Evolutionary conservation across 2,888 invertebrate genomes (phyloP), one percentile per base, ranked within the genome.

Genomic region (Netelia melanura): DNA sequence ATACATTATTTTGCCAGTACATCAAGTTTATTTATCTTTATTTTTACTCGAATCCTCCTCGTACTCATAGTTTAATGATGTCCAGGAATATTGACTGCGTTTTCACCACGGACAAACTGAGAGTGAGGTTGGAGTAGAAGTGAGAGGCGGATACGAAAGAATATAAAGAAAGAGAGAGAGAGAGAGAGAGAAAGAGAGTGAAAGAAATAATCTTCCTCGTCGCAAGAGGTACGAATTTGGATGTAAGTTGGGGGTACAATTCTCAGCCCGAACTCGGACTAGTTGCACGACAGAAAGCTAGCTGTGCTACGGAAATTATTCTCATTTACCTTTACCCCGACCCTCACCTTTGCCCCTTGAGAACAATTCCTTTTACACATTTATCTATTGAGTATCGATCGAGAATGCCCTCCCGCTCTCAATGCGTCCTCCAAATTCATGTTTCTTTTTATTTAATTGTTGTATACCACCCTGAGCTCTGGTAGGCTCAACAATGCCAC

Each of bases 41-140:
- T 81, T 84, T 86, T 83, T 62, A 83, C 71, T 87, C 81, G 86
- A 87, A 87, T 86, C 79, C 81, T 84, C 80, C 83, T 88, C 81
- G 86, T 89, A 88, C 86, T 90, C 84, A 87, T 90, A 90, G 90
- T 91, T 92, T 90, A 88, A 92, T 90, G 87, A 92, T 92, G 92
- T 89, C 91, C 92, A 92, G 92, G 92, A 90, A 91, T 90, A 86
- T 91, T 91, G 91, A 92, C 92, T 92, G 88, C 92, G 91, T 92
- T 92, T 92, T 92, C 90, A 91, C 91, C 92, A 90, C 83, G 92
- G 91, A 91, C 92, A 91, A 92, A 92, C 92, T 91, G 92, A 92
- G 90, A 92, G 91, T 91, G 92, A 92, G 89, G 90, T 92, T 90
- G 92, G 92, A 92, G 92, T 92, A 92, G 91, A 92, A 92, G 92